Base-by-base conservation (phyloP, 2,113 vertebrate genomes). In the Melanerpes aurifrons region DNA sequence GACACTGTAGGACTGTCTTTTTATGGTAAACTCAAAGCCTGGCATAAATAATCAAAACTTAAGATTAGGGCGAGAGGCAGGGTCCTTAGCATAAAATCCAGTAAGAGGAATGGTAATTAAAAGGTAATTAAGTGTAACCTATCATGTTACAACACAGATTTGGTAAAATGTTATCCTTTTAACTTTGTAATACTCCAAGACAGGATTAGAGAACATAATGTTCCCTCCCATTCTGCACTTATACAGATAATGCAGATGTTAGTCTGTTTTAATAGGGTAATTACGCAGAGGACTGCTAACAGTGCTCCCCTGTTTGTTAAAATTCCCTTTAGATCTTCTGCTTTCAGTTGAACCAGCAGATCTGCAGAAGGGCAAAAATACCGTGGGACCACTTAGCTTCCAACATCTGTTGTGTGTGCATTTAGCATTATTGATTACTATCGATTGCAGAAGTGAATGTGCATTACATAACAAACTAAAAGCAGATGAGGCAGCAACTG, bases 141-240 rank as follows among this genome's bases (percentile, higher is more conserved):
- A 91, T 87, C 77, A 26, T 54, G 58, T 93, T 80, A 80, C 71
- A 87, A 93, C 72, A 92, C 6, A 87, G 79, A 87, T 93, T 87
- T 86, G 62, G 89, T 90, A 92, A 94, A 96, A 89, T 72, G 53
- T 92, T 90, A 93, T 93, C 88, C 87, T 95, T 95, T 93, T 93
- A 92, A 93, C 56, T 93, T 85, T 62, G 63, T 79, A 94, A 94
- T 70, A 66, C 82, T 94, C 43, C 86, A 83, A 90, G 73, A 92
- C 87, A 92, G 92, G 92, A 95, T 92, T 94, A 95, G 29, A 89
- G 86, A 88, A 84, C 87, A 47, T 19, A 76, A 86, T 17, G 86
- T 92, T 93, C 73, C 67, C 45, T 75, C 71, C 70, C 74, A 86
- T 63, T 87, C 86, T 63, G 19, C 59, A n/a, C 70, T 69, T 43